Evolutionary conservation across 2,888 invertebrate species (phyloP).

Genomic region (Andrena bicolor): DNA sequence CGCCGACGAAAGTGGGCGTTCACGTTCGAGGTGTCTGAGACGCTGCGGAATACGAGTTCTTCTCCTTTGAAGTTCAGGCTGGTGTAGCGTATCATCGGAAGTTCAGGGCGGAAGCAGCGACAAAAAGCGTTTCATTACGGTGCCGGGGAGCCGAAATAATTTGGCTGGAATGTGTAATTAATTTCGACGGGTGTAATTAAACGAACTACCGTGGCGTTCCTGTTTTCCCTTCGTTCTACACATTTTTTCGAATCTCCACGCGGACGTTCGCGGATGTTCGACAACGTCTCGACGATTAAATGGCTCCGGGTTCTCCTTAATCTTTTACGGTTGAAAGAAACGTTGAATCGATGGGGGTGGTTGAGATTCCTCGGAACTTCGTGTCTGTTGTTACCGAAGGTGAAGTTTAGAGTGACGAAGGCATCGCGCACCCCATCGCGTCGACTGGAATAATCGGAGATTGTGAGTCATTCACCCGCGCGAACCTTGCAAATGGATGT

Average conservation of each 20-base stretch:
- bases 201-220: neutral
- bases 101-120: slow-evolving; percentile 21
- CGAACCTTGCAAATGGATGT: slow-evolving; percentile 7
- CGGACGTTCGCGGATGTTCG: neutral
- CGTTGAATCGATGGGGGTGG: slow-evolving; percentile 27
- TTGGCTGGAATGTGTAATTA: slow-evolving; percentile 20
- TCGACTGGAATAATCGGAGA: slow-evolving; percentile 30
- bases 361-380: slow-evolving; percentile 27
- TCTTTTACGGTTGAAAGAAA: neutral
- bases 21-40: slow-evolving; percentile 43
- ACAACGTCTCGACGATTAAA: slow-evolving; percentile 10
- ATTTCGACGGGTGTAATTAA: slow-evolving; percentile 30
- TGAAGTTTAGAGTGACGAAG: slow-evolving; percentile 23
- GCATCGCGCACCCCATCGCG: slow-evolving; percentile 3
- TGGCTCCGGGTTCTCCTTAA: neutral
- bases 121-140: slow-evolving; percentile 43
- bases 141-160: slow-evolving; percentile 35
- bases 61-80: slow-evolving; percentile 52
- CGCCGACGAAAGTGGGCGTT: slow-evolving; percentile 36
- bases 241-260: neutral
- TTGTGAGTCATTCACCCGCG: neutral
- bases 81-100: slow-evolving; percentile 45
- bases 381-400: neutral
- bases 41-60: slow-evolving; percentile 53
- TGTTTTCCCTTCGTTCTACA: neutral